These are phyloP conservation scores for Mohoua ochrocephala DNA, from an alignment of 2,113 vertebrate species.

Conservation along the genomic window DNA sequence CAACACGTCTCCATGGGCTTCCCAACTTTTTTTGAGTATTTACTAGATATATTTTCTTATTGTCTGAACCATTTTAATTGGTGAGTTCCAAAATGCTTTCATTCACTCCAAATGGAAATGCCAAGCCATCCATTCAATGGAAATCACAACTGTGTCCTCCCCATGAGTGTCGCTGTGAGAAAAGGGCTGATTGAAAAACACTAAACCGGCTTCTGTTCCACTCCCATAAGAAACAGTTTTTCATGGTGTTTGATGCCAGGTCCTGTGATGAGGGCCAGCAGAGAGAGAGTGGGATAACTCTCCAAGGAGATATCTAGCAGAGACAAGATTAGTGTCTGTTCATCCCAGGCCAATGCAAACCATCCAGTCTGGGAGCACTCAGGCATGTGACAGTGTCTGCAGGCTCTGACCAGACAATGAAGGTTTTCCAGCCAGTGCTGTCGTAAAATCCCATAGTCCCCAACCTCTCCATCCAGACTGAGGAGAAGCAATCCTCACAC, in stretches of 20 bases:
- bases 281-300: not conserved
- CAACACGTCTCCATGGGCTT: not conserved
- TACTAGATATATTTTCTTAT: not conserved
- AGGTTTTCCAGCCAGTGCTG: not conserved
- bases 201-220: not conserved
- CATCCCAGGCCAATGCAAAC: slow-evolving; percentile 7
- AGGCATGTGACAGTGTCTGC: not conserved
- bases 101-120: not conserved
- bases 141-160: not conserved
- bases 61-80: not conserved
- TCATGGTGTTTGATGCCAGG: not conserved
- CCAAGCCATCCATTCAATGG: not conserved
- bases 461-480: not conserved
- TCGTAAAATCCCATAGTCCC: not conserved
- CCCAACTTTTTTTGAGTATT: not conserved
- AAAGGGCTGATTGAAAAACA: not conserved
- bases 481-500: not conserved
- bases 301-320: not conserved
- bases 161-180: not conserved
- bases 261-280: not conserved
- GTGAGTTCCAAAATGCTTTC: not conserved
- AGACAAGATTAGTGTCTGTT: not conserved
- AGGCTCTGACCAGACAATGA: not conserved
- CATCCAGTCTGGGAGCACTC: not conserved
- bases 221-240: not conserved